Percentiles rank a stretch among this genome's conserved stretches.
These are phyloP conservation scores for Columba janthina DNA, from an alignment of 2,113 vertebrate genomes.

Conservation along the genomic window DNA sequence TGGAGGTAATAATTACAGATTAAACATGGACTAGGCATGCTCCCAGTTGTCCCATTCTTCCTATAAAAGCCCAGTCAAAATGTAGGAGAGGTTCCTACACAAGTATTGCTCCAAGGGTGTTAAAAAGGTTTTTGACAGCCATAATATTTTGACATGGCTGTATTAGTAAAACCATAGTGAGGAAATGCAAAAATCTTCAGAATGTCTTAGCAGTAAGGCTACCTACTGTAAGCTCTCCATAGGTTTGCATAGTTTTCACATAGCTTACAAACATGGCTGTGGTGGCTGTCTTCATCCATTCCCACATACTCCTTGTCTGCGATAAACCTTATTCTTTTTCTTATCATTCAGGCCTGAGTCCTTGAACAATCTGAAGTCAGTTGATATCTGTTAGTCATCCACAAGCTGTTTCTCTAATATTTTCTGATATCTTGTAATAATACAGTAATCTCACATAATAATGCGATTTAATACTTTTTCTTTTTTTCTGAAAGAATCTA, in stretches of 20 bases:
- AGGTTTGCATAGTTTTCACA: neutral
- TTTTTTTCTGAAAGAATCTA: neutral
- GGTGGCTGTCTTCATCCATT: neutral
- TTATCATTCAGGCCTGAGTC: neutral
- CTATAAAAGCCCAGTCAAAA: neutral
- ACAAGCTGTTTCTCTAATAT: neutral
- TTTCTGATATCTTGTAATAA: neutral
- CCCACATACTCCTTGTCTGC: neutral
- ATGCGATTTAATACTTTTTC: neutral
- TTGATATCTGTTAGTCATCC: neutral
- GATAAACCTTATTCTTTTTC: neutral
- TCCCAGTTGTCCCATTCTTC: neutral
- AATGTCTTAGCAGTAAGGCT: neutral
- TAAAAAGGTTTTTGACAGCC: neutral
- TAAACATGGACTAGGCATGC: neutral
- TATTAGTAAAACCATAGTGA: neutral
- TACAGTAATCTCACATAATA: neutral
- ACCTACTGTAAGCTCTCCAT: neutral
- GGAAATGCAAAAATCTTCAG: neutral
- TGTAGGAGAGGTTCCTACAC: neutral
- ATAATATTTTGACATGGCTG: neutral
- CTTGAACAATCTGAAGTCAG: neutral
- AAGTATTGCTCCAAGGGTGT: neutral
- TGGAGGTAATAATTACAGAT: conserved; percentile 37
- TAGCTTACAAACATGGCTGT: neutral